Base-by-base conservation (phyloP, 2,888 invertebrate genomes). In the Brachypalpus laphriformis region DNA sequence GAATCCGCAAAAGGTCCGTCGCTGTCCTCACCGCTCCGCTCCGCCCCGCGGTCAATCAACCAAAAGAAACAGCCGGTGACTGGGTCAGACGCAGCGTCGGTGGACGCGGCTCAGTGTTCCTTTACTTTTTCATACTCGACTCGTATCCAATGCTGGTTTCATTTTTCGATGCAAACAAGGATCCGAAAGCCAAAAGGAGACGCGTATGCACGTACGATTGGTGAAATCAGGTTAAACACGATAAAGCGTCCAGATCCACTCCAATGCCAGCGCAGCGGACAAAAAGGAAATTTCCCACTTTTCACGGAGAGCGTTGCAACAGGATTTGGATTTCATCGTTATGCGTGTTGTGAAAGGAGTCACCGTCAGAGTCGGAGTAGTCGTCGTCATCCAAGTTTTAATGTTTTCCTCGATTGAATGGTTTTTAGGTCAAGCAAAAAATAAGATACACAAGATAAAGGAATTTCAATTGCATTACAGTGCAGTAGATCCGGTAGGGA, bases 201-300 rank as follows among this genome's bases (percentile, higher is more conserved):
- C 20, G 34, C 7, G 28, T 20, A 70, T 70, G 45, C 54, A 57
- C 70, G 51, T 72, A 68, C 68, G 28, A 57, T 42, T 47, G 34
- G 65, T 42, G 65, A 85, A 85, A 85, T 85, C 83, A 85, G 83
- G 83, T 85, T 85, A 85, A 85, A 75, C 83, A 78, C 63, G 78
- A 77, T 71, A 66, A 51, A 28, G 61, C 54, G 45, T 37, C 68
- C 14, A 28, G 25, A 34, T 34, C 54, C 56, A 3, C 42, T 76
- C 20, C 42, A 42, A 16, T 57, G 31, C 76, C 54, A 70, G 14
- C n/a, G 70, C 54, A 70, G 14, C n/a, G 70, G 40, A 34, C 72
- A 72, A 74, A 78, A 78, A 72, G 78, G 78, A 74, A 68, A 49
- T 63, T 78, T 82, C 71, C 76, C 34, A 72, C 75, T 74, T 68